Evolutionary conservation across 2,113 vertebrate genomes (phyloP), one percentile per base, ranked within the genome.

Genomic region (Barnardius zonarius): DNA sequence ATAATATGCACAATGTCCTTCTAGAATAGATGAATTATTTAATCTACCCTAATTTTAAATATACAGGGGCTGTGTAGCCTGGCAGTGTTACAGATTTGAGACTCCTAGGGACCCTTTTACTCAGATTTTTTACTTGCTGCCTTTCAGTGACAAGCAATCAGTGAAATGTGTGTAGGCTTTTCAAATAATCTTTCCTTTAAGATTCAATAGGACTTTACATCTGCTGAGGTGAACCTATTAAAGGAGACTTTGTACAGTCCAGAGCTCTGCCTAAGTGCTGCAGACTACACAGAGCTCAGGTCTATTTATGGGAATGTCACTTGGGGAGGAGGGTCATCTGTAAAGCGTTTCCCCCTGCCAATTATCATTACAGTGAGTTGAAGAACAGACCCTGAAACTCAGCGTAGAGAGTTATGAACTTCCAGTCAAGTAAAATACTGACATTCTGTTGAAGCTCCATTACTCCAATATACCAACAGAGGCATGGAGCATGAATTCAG

Each of bases 71-170:
- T 90, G 23, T 86, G 72, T 83, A 95, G 90, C 51, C 70, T 96
- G 90, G 61, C 86, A 91, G 90, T 90, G 91, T 91, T 94, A 92
- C 90, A 94, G 90, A 93, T 95, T 92, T 92, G 88, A 87, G 83
- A 68, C 43, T 88, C 4, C 31, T 49, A 86, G 83, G 90, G 49
- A 64, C 83, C 49, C 74, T 95, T 95, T 96, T 23, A 20, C 72
- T 96, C 83, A 88, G 78, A 95, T 90, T 62, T 96, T 95, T 96
- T 54, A 75, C 54, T 95, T 79, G 28, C 78, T 88, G 91, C 57
- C 62, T 94, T 93, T 92, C 62, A 62, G 82, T 96, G 96, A 93
- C 92, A 96, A 82, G 93, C 81, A 97, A 92, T 92, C 89, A 92
- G 83, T 83, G 68, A 78, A 96, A 93, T 1, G 13, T 91, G 89